Evolutionary conservation across 2,888 invertebrate species (phyloP), one percentile per base, ranked within the genome.

Genomic region (Tethea ocularis): DNA sequence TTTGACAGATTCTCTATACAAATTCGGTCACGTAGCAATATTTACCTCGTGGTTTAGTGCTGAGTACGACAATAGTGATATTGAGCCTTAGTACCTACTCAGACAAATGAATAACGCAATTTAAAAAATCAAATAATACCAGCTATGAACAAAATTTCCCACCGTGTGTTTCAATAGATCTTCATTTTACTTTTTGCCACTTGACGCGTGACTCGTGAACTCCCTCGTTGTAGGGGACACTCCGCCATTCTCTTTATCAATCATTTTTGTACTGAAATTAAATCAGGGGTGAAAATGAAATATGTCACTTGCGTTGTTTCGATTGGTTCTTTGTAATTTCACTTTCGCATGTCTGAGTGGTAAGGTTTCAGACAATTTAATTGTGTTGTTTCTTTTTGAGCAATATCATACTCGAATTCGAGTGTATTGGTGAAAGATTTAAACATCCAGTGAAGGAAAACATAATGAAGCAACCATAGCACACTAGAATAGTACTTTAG

Each of bases 241-340:
- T 63, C 62, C 55, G 66, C 64, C 67, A 63, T 75, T 68, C 84
- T 77, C 82, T 87, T 78, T 79, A 82, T 87, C 87, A 87, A 84
- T 85, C 86, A 84, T 77, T 78, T 77, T 75, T 69, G 67, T 73
- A 69, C 75, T 74, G 74, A 78, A 84, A 86, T 86, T 77, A 79
- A 85, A 87, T 85, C 83, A 81, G 72, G 85, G 83, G 82, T 80
- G 80, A 80, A 80, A 82, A 80, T 74, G 74, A 83, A 83, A 83
- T 80, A 74, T 72, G 79, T 74, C 82, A 79, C 73, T 65, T 71
- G 62, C 54, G 63, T 62, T 69, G 72, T 68, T 68, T 73, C 64
- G 60, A 56, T 67, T 67, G 65, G 57, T 24, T 59, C 56, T 60
- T 58, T 54, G 53, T 61, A 62, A 69, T 66, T 61, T 64, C 23